Percentiles rank a stretch among this genome's conserved stretches.
These are phyloP conservation scores for Rhea pennata DNA, from an alignment of 2,113 vertebrate species.

Conservation along the genomic window DNA sequence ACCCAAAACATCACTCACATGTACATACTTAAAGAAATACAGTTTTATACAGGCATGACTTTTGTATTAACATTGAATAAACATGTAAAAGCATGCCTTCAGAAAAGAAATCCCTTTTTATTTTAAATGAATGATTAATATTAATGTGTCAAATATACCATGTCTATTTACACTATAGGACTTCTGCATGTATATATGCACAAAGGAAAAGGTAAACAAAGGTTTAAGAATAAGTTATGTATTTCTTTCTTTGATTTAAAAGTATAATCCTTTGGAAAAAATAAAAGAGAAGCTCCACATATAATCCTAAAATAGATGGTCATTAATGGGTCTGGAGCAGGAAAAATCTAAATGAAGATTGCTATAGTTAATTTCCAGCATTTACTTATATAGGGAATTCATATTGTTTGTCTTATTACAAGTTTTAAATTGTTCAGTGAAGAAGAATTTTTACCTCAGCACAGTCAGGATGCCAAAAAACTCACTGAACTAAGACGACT, in stretches of 20 bases:
- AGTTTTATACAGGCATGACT: background rate
- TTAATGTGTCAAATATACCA: background rate
- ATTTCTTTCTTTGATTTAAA: background rate
- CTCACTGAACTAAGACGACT: background rate
- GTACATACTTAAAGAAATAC: background rate
- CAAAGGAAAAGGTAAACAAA: background rate
- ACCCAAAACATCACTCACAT: background rate
- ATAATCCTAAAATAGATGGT: background rate
- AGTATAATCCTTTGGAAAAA: background rate
- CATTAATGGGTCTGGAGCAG: background rate
- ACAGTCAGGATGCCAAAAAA: background rate
- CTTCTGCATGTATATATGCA: background rate
- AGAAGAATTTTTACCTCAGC: background rate
- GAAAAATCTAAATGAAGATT: background rate
- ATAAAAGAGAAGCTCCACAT: background rate
- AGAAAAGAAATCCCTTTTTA: background rate
- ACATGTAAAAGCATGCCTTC: background rate
- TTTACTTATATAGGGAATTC: background rate
- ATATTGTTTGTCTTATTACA: background rate
- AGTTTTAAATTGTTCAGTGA: background rate
- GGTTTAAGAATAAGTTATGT: background rate
- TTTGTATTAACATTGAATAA: background rate
- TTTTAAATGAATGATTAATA: background rate
- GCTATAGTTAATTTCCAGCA: background rate
- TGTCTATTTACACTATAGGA: background rate